These are phyloP conservation scores for Triops longicaudatus DNA, from an alignment of 1,140 invertebrate genomes.

Conservation along the genomic window DNA sequence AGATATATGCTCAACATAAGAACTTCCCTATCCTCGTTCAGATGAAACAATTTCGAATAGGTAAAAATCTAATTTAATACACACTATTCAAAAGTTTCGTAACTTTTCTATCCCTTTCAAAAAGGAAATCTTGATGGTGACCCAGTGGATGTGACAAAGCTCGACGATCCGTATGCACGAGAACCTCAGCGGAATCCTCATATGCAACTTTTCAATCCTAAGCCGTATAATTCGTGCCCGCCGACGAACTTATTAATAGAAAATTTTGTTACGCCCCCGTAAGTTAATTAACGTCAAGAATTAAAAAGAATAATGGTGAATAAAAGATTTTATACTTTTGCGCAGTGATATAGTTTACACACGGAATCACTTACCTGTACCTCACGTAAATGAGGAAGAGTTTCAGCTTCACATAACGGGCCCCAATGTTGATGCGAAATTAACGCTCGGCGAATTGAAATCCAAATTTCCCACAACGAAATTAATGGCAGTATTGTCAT, in stretches of 20 bases:
- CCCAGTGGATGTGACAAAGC: constrained; percentile 27
- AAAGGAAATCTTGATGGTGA: constrained; percentile 28
- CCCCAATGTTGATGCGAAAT: background rate
- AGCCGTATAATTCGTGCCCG: constrained; percentile 53
- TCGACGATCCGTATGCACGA: constrained; percentile 43
- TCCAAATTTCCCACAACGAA: constrained; percentile 36
- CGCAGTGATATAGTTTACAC: constrained; percentile 20
- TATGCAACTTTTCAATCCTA: constrained; percentile 39
- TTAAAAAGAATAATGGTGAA: background rate
- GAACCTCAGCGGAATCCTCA: constrained; percentile 47
- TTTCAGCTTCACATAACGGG: constrained; percentile 17
- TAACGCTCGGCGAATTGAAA: constrained; percentile 20
- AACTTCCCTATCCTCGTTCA: constrained; percentile 29
- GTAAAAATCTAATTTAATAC: constrained; percentile 18
- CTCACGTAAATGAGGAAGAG: background rate
- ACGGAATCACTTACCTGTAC: constrained; percentile 26
- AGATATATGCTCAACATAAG: constrained; percentile 49
- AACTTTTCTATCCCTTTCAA: background rate
- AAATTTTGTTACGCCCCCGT: constrained; percentile 47
- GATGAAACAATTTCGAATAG: constrained; percentile 21
- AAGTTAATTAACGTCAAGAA: constrained; percentile 22
- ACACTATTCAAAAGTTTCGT: background rate
- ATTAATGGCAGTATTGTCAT: constrained; percentile 47
- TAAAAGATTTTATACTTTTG: background rate
- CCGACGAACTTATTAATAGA: constrained; percentile 44